Conservation (phyloP, 2,113 vertebrate species). For the Ciconia maguari region DNA sequence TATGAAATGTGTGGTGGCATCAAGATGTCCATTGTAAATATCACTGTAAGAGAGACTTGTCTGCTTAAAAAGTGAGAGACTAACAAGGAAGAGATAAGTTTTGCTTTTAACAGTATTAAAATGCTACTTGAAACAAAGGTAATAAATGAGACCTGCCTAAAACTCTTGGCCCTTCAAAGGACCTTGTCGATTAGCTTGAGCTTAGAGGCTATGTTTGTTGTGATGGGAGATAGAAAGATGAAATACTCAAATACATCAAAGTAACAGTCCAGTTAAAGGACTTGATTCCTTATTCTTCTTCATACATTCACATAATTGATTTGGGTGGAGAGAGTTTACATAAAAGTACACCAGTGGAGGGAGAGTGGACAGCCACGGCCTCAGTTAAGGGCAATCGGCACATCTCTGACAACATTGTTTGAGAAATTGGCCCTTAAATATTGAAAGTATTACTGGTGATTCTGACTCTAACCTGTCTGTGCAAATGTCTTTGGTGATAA, state of each 20-base stretch:
- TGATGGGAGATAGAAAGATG: background rate
- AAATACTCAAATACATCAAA: background rate
- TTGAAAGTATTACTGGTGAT: background rate
- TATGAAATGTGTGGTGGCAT: background rate
- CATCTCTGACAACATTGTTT: background rate
- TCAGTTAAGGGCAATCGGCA: background rate
- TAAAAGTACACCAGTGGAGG: background rate
- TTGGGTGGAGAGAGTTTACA: background rate
- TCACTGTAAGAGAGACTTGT: background rate
- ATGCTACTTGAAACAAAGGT: background rate
- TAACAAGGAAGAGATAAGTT: background rate
- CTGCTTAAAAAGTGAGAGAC: background rate
- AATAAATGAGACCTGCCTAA: background rate
- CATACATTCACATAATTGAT: background rate
- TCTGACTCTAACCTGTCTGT: background rate
- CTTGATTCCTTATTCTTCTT: background rate
- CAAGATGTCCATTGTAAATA: background rate
- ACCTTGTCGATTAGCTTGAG: background rate
- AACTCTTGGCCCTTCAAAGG: background rate
- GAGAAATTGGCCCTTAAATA: background rate
- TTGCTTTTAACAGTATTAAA: background rate
- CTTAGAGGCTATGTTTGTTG: background rate
- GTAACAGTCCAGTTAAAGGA: background rate
- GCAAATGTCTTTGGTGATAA: background rate
- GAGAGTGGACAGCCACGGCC: accelerated